Evolutionary conservation across 2,797 vertebrate genomes (phyloP), one percentile per base, ranked within the genome.

Genomic region (Oreonectes daqikongensis): DNA sequence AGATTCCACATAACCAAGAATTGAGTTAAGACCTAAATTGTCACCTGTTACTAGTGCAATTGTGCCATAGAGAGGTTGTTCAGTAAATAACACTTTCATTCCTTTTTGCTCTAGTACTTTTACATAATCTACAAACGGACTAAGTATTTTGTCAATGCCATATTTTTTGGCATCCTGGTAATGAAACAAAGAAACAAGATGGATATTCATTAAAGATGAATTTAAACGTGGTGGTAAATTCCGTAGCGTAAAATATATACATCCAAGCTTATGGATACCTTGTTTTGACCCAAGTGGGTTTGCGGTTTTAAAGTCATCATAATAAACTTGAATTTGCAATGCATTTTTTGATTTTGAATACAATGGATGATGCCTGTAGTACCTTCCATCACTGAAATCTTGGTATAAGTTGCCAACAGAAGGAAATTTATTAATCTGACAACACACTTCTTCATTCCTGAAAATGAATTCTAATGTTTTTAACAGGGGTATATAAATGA

Each of bases 341-440:
- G 70, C 67, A 61, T 75, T 80, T 35, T 65, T 72, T n/a, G 53
- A 40, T 12, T 32, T 65, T 32, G 59, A 14, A 75, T 82, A 85
- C 17, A 78, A 82, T 63, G 70, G 69, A 32, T 84, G 55, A 3
- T 40, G 75, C 64, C 81, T 77, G 68, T 81, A 82, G 69, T 82
- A 83, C 75, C 53, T 81, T 69, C 66, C 75, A 79, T 82, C 63
- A 64, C 18, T 76, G 76, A 82, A 85, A 64, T 85, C 75, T 22
- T 18, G 26, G 32, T 32, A 32, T 4, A 78, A 78, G 50, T 24
- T 77, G n/a, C 85, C 79, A 77, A 30, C 55, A 18, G 44, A 4
- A 46, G 5, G 17, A 18, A 1, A 46, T 48, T 18, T 32, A 32
- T 32, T 32, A 32, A 32, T 32, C 8, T 32, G 32, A 8, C 32